phyloP scores from a whole-genome alignment of 2,797 vertebrate genomes.

The Coendou prehensilis region DNA sequence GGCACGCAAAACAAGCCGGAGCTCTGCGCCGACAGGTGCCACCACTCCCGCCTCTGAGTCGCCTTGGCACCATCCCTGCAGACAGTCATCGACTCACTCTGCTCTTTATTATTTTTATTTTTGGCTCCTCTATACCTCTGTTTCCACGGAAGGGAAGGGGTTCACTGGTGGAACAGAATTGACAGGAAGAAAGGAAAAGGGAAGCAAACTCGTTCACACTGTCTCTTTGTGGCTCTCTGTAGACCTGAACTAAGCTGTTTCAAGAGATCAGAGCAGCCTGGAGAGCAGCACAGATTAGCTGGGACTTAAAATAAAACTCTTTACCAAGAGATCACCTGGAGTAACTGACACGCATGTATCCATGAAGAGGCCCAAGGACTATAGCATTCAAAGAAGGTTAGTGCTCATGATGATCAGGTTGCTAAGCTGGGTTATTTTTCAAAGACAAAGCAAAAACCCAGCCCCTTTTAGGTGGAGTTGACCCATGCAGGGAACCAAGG shows the following conservation, averaged over 20 bases:
- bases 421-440: background rate
- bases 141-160: conserved; percentile 23
- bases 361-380: conserved; percentile 79
- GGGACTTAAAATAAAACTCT: conserved; percentile 89
- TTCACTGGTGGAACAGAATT: conserved; percentile 77
- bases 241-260: conserved; percentile 88
- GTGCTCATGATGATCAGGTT: conserved; percentile 37
- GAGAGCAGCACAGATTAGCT: conserved; percentile 87
- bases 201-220: conserved; percentile 62
- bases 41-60: background rate
- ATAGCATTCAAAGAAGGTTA: conserved; percentile 77
- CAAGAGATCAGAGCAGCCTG: conserved; percentile 87
- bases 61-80: background rate
- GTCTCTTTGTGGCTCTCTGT: conserved; percentile 85
- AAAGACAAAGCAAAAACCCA: background rate
- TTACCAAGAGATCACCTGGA: conserved; percentile 86
- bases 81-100: background rate
- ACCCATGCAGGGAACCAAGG: background rate
- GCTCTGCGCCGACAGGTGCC: background rate
- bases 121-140: background rate
- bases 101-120: conserved; percentile 43
- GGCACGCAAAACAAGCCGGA: conserved; percentile 56
- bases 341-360: conserved; percentile 82
- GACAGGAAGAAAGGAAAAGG: conserved; percentile 77
- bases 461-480: background rate